Base-by-base conservation (phyloP, 2,888 invertebrate species). In the Parochlus steinenii region DNA sequence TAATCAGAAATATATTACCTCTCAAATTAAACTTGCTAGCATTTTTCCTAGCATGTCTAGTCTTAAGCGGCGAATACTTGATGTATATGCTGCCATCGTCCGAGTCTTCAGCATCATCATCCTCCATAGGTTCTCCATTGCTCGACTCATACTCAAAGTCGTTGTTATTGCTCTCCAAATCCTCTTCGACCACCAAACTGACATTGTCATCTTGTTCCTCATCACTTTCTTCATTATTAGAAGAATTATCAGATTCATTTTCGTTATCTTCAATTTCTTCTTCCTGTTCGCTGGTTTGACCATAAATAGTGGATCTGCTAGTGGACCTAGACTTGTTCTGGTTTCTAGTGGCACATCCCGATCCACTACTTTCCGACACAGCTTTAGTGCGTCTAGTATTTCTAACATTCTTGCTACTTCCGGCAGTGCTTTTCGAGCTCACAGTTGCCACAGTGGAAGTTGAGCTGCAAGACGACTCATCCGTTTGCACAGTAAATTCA, bases 11-110 rank as follows among this genome's bases (percentile, higher is more conserved):
- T n/a, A n/a, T n/a, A n/a, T n/a, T n/a, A n/a, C n/a, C n/a, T 24
- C 30, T 36, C 11, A 36, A 10, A 16, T 23, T 30, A 19, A 20
- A 30, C 10, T 27, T 6, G 11, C 4, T 31, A 6, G 22, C 14
- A 7, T 22, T 10, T 8, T 25, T 10, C 18, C 36, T 23, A 18
- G 36, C 25, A 23, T 38, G 24, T 20, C 42, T 31, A n/a, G 41
- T 43, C 14, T 41, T 40, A 23, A 43, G 40, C 12, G 45, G 42
- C 25, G 40, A 41, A 28, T 43, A 43, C 5, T 41, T 42, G 10
- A 41, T 34, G 12, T 36, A 29, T 12, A 36, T 36, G n/a, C n/a
- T n/a, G n/a, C 34, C 40, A 19, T 44, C 42, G 5, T 42, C 33
- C 12, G 41, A 40, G 24, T 45, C 45, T 18, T 42, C 42, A 31